A percentile compares a stretch with the other conserved stretches of the same genome.
Evolutionary conservation across 2,797 vertebrate species (phyloP).

Genomic region (Dendrocincla fuliginosa): DNA sequence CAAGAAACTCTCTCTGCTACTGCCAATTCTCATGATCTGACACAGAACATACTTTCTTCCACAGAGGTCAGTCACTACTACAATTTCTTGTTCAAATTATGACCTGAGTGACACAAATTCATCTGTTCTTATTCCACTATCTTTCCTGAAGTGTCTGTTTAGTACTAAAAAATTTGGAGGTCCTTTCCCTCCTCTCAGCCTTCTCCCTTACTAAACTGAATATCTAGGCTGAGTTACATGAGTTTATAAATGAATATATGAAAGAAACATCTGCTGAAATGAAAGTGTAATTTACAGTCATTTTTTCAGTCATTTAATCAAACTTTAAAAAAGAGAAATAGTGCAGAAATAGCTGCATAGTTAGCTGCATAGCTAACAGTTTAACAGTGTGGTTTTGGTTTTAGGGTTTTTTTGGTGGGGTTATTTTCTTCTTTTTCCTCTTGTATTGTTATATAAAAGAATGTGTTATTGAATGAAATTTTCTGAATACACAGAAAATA

Average conservation of each 20-base stretch:
- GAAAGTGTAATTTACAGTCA: background rate
- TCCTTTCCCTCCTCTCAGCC: background rate
- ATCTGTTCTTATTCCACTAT: background rate
- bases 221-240: background rate
- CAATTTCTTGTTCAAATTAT: background rate
- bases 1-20: background rate
- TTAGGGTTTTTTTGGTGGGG: background rate
- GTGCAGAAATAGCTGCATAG: background rate
- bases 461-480: background rate
- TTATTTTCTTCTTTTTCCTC: background rate
- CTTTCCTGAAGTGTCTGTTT: background rate
- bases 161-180: background rate
- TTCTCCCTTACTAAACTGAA: background rate
- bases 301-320: background rate
- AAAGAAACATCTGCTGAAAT: background rate
- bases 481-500: background rate
- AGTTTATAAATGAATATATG: background rate
- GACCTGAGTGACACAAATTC: background rate
- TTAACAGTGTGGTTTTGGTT: fast-evolving
- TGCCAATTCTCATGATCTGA: background rate
- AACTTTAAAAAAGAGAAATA: background rate
- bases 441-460: background rate
- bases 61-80: background rate
- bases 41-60: background rate
- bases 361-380: too few species aligned